Evolutionary conservation across 2,797 vertebrate genomes (phyloP), one percentile per base, ranked within the genome.

Genomic region (Anguilla obscura): DNA sequence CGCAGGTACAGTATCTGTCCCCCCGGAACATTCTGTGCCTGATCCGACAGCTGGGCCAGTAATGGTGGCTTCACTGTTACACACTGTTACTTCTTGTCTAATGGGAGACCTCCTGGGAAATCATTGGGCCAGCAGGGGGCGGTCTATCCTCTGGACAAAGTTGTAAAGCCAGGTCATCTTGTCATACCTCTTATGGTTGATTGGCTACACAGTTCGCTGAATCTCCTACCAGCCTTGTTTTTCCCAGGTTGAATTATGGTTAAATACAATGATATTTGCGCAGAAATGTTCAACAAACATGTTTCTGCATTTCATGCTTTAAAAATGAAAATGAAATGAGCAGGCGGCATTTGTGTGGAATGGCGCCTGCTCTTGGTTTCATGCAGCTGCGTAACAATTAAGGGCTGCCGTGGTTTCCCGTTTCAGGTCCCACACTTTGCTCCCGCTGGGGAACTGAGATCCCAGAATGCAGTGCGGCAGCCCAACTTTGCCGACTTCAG

Each of bases 1-100:
- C 97, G 89, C 98, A 99, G 97, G 98, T 99, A 96, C 33, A 7
- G 33, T 45, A 16, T 16, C 74, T 45, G 74, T 16, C 33, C 71
- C 14, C 21, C 71, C 27, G 21, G 71, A 33, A 76, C 27, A 36
- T 76, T 76, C 71, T 76, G 63, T 69, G 24, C 63, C 63, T 27
- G 63, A n/a, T 69, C 63, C 63, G 3, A 69, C 63, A n/a, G 63
- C 63, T n/a, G 24, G 63, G 3, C 63, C 12, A 36, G 71, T 36
- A 76, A 21, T 45, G 74, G 33, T 1, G 4, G n/a, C 33, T 79
- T 2, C 74, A 18, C 18, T 36, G 12, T 45, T 79, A 18, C 33
- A 40, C 74, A 40, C 33, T 40, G 36, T 36, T 36, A 36, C 74
- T 36, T 74, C 7, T 12, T 18, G 4, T 24, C 63, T n/a, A 66